Percentiles rank a stretch among this genome's conserved stretches.
Evolutionary conservation across 2,113 vertebrate species (phyloP).

Genomic region (Coptodon rendalli): DNA sequence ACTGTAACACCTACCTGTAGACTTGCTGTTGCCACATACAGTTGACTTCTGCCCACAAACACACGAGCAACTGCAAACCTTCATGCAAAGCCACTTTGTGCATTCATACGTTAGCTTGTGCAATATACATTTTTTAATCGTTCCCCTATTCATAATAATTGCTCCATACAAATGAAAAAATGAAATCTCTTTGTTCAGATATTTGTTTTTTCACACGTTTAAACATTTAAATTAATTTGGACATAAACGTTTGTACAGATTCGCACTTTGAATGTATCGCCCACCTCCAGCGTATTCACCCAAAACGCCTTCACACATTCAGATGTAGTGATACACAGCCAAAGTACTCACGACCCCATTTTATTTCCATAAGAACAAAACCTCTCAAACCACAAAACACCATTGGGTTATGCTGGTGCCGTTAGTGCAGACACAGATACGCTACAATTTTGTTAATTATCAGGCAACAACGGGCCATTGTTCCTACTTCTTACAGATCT

Average conservation of each 20-base stretch:
- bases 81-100: background rate
- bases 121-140: fast-evolving
- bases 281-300: background rate
- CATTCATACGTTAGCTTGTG: background rate
- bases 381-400: background rate
- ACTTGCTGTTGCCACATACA: background rate
- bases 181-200: background rate
- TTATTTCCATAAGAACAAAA: background rate
- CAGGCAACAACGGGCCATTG: background rate
- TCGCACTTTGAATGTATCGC: background rate
- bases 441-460: background rate
- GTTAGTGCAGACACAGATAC: background rate
- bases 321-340: background rate
- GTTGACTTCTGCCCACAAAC: background rate
- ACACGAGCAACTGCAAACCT: fast-evolving
- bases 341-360: background rate
- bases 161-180: background rate
- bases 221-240: background rate
- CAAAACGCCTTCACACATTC: background rate
- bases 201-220: background rate
- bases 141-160: background rate
- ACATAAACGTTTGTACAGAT: background rate
- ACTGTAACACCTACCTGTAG: background rate
- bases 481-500: background rate
- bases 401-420: background rate